Evolutionary conservation across 64 coral and sea anemone species (phyloP), one percentile per base, ranked within the genome.

Genomic region (Hydrozoanthus tunicans): DNA sequence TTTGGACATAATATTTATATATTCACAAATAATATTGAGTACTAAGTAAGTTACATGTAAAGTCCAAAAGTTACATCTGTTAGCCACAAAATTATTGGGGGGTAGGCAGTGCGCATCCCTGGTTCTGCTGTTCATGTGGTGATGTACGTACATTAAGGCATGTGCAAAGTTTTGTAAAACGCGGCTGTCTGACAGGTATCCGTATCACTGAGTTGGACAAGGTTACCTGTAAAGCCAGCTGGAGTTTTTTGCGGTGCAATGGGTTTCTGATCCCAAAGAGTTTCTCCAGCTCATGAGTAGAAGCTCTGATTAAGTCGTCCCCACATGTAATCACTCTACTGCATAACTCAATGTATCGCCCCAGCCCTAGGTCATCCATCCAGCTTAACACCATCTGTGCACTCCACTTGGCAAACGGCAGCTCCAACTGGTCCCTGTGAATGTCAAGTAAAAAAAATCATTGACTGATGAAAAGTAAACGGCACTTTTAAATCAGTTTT

Each of bases 331-430:
- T 81, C 14, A 76, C 56, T 9, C 62, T 86, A 20, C 83, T 76
- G 81, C 96, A 98, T 7, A 66, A 67, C 27, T 82, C 89, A 8
- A 94, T 58, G 14, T 98, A 98, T 8, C 88, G 86, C 6, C 93
- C 96, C 11, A 98, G 59, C 55, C 96, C 93, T 69, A 95, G 93
- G n/a, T 98, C 97, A 86, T 95, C 97, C 7, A 99, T 78, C 97
- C 97, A 99, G 27, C 93, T 99, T 62, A 96, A 20, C 23, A 99
- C 86, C 97, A 99, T 99, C 63, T 99, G 85, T 56, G 89, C 69
- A 79, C 73, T 93, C 97, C 97, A 99, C 25, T 91, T 90, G 75
- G 64, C 64, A 23, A 99, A 99, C 10, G 97, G 97, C 54, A 99
- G 73, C 13, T 99, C 97, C 57, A 95, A 59, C 58, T 95, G 91